Base-by-base conservation (phyloP, 2,113 vertebrate genomes). In the Morone chrysops region DNA sequence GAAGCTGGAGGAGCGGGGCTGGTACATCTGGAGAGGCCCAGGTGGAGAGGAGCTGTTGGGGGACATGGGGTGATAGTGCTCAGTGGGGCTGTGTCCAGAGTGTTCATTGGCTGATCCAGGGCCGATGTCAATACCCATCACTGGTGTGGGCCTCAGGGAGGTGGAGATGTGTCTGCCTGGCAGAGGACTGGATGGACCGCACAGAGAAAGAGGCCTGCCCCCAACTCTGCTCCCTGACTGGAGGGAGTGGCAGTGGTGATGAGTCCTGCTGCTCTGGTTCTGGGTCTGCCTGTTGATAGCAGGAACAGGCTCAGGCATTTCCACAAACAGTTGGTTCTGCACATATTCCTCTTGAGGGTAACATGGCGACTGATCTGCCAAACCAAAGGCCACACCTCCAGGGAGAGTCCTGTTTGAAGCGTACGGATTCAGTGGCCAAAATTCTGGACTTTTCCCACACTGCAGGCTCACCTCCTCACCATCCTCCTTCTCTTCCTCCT, bases 201-300 rank as follows among this genome's bases (percentile, higher is more conserved):
- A 96, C 71, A 96, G 95, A 36, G 94, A 92, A 0, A 92, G 95
- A 51, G 92, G 66, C 85, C 96, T 96, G 54, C 90, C 88, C 16
- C 93, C 92, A 0, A 70, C 61, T 82, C 96, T 95, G 73, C 88
- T 16, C 1, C 91, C 94, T 0, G 94, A 66, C 80, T 96, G 97
- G 20, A 93, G 80, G 1, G 97, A 96, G 68, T 95, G 95, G 91
- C 97, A 94, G 71, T 97, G 97, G 75, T 97, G 97, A 66, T 94
- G 97, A 60, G 96, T 97, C 90, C 97, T 98, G 75, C 96, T 96
- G 18, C 97, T 96, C 89, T 98, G 97, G 25, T 95, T 98, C 88
- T 97, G 97, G 10, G 93, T 96, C 92, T 97, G 97, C 73, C 93
- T 96, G 96, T 91, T 96, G 6, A n/a, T 47, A 5, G 62, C 67